Evolutionary conservation across 1,140 invertebrate genomes (phyloP).

Genomic region (Elysia chlorotica): DNA sequence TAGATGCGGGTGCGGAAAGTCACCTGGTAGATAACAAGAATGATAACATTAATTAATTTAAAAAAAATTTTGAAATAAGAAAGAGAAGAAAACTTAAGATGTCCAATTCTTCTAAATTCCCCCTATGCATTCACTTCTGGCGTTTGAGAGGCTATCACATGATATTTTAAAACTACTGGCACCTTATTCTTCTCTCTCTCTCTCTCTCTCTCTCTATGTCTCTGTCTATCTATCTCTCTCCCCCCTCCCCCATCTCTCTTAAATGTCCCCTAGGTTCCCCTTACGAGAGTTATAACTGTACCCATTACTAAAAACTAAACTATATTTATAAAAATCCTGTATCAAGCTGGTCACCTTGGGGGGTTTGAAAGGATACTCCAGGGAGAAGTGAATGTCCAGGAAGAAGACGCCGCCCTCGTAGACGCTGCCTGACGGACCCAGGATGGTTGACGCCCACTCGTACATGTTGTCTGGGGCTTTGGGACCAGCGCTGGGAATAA

Average conservation of each 20-base stretch:
- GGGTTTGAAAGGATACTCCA: slow-evolving; percentile 58
- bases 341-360: slow-evolving; percentile 68
- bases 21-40: slow-evolving; percentile 81
- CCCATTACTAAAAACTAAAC: background rate
- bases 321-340: background rate
- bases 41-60: too few species aligned
- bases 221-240: too few species aligned
- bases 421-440: slow-evolving; percentile 51
- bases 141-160: too few species aligned
- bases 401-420: slow-evolving; percentile 78
- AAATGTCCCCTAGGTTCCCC: too few species aligned
- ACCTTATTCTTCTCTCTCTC: too few species aligned
- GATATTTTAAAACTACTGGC: too few species aligned
- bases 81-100: too few species aligned
- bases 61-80: too few species aligned
- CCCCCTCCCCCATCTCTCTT: too few species aligned
- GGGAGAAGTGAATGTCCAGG: slow-evolving; percentile 72
- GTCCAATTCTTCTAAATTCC: too few species aligned
- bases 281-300: background rate
- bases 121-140: too few species aligned
- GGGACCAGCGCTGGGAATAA: slow-evolving; percentile 59
- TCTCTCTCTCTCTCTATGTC: too few species aligned
- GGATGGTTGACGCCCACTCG: slow-evolving; percentile 58
- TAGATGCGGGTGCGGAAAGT: slow-evolving; percentile 78
- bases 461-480: slow-evolving; percentile 59